Evolutionary conservation across 2,888 invertebrate species (phyloP), one percentile per base, ranked within the genome.

Genomic region (Amphipoea oculea): DNA sequence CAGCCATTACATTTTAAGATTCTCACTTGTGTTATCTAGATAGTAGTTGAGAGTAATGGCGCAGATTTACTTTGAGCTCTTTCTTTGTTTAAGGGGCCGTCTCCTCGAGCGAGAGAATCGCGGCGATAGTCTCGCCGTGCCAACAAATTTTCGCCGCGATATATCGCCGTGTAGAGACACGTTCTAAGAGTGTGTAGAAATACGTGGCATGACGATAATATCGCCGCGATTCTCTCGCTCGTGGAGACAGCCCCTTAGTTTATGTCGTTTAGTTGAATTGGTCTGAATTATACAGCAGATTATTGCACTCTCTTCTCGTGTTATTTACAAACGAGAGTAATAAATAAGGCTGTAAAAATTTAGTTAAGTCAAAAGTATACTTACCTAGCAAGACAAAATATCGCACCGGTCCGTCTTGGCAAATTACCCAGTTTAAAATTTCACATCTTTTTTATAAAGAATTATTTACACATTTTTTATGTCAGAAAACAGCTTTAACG

Each of bases 1-100:
- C 60, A 69, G 69, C 72, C 71, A 81, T 86, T 80, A 84, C 77
- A 74, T 84, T 89, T 89, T 84, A 82, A 84, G 84, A 83, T 86
- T 89, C 77, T 66, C 73, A 89, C 81, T 86, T 78, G 51, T 79
- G 76, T 75, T 79, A 89, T 88, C 83, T 84, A 45, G 69, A 78
- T 72, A 14, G 42, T 70, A 66, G 70, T 77, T 76, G 68, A 65
- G 57, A 79, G 48, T 82, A 84, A 86, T 81, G 73, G 73, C 1
- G 4, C 12, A 76, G 79, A 72, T 79, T 81, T 83, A 54, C 62
- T 78, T 42, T 65, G 60, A 81, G 78, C 67, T 75, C 51, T 80
- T 67, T 79, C 36, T 77, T 80, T 75, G 65, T 80, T 81, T 68
- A 76, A 78, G 73, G 36, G 36, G 36, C 36, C 36, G 36, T 36